Base-by-base conservation (phyloP, 2,888 invertebrate genomes). In the Ischnura elegans region DNA sequence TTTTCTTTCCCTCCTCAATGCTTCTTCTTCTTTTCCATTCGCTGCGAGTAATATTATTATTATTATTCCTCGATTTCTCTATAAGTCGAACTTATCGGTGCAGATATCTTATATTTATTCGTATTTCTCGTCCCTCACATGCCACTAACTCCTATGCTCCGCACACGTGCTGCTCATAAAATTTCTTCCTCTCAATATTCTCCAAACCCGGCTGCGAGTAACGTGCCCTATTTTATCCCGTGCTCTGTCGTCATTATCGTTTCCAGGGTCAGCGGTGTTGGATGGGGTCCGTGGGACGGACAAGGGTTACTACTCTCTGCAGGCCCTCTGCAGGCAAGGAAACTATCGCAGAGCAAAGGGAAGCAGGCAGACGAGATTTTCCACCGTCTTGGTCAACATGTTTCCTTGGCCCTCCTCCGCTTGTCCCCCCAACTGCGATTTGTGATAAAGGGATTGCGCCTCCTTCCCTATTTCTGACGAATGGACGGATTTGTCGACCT, bases 181-280 rank as follows among this genome's bases (percentile, higher is more conserved):
- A 16, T n/a, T 86, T 5, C n/a, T 46, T 86, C 6, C 6, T 86
- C n/a, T 13, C 46, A n/a, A 86, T 86, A 46, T 86, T 86, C n/a
- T 16, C 46, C 6, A 25, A 25, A 6, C n/a, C 21, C 45, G 21
- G 76, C 76, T 5, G 76, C 36, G 76, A 4, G n/a, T 36, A 76
- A 45, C 45, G n/a, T 86, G n/a, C 46, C 86, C 46, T 46, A 43
- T 86, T 86, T 25, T 86, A 86, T 46, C 46, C 86, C 8, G 46
- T 21, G n/a, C 86, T 45, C 43, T 25, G 46, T 86, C 46, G 86
- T n/a, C 86, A 36, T 76, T 25, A 76, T 76, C 76, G 76, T 76
- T 76, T 76, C 76, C 36, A 76, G 76, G 76, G 76, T 76, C 76
- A 29, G 29, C 76, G 25, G 1, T 36, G 29, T 76, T 36, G 29